Conservation (phyloP, 2,113 vertebrate species). For the Charadrius vociferus region DNA sequence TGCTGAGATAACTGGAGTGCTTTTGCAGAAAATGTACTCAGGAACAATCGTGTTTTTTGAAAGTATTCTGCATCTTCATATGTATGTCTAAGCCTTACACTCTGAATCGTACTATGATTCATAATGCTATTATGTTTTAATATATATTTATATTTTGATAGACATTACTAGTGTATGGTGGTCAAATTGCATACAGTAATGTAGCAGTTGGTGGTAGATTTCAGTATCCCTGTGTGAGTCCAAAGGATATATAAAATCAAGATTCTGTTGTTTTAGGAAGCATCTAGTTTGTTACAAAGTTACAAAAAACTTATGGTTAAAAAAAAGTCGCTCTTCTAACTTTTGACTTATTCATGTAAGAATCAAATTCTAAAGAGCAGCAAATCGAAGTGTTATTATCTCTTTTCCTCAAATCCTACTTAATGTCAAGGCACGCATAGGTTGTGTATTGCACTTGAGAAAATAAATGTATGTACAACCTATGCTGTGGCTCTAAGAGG, state of each 20-base stretch:
- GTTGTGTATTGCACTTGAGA: neutral
- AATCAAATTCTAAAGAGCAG: neutral
- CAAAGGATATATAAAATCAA: neutral
- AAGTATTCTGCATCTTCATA: slow-evolving; percentile 24
- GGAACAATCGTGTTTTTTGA: slow-evolving; percentile 53
- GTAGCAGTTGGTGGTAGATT: slow-evolving; percentile 41
- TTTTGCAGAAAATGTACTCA: slow-evolving; percentile 31
- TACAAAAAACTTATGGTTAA: neutral
- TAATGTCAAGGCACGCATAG: neutral
- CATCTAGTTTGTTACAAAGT: neutral
- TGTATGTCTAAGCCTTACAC: slow-evolving; percentile 34
- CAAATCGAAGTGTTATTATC: neutral
- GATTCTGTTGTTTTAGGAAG: neutral
- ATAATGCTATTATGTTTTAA: slow-evolving; percentile 53
- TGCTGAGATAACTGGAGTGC: slow-evolving; percentile 32
- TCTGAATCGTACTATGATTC: slow-evolving; percentile 33
- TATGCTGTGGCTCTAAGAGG: neutral
- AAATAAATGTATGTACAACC: neutral
- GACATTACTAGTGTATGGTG: slow-evolving; percentile 23
- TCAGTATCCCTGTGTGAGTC: slow-evolving; percentile 15
- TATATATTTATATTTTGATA: slow-evolving; percentile 36
- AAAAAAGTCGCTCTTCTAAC: neutral
- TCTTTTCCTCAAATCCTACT: neutral
- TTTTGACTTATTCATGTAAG: neutral
- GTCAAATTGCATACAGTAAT: slow-evolving; percentile 34